A percentile compares a stretch with the other conserved stretches of the same genome.
These are phyloP conservation scores for Drosophila nigromelanica DNA, from an alignment of 1,140 invertebrate genomes.

Conservation along the genomic window DNA sequence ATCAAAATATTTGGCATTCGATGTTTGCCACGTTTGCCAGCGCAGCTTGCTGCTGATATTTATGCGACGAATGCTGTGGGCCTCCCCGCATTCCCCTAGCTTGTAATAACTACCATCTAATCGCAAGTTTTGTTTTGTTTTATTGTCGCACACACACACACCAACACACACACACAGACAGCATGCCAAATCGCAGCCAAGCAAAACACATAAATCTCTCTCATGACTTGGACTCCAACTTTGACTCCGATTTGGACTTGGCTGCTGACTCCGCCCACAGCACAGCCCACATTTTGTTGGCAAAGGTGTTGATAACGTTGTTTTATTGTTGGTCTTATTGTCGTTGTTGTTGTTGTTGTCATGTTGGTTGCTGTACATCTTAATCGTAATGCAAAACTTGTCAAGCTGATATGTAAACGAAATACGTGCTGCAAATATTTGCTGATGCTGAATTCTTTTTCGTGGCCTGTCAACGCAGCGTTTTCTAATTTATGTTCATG, in stretches of 20 bases:
- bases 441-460: conserved; percentile 71
- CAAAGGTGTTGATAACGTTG: conserved; percentile 80
- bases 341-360: conserved; percentile 24
- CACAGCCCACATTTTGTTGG: conserved; percentile 35
- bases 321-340: conserved; percentile 45
- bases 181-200: conserved; percentile 59
- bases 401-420: conserved; percentile 81
- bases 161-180: conserved; percentile 9
- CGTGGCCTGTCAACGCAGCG: conserved; percentile 42
- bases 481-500: conserved; percentile 47
- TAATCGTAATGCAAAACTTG: conserved; percentile 81
- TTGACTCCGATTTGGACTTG: conserved; percentile 15
- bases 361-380: conserved; percentile 64
- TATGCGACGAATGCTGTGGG: conserved; percentile 48
- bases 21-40: conserved; percentile 60
- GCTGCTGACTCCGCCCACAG: conserved; percentile 29
- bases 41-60: conserved; percentile 60
- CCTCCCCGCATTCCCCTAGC: neutral
- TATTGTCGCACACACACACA: conserved; percentile 62
- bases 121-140: conserved; percentile 80
- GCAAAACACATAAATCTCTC: conserved; percentile 82
- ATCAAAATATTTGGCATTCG: conserved; percentile 82
- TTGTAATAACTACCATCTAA: conserved; percentile 75
- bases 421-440: conserved; percentile 79
- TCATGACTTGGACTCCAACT: conserved; percentile 70